Conservation (phyloP, 2,888 invertebrate species). For the Busseola fusca region DNA sequence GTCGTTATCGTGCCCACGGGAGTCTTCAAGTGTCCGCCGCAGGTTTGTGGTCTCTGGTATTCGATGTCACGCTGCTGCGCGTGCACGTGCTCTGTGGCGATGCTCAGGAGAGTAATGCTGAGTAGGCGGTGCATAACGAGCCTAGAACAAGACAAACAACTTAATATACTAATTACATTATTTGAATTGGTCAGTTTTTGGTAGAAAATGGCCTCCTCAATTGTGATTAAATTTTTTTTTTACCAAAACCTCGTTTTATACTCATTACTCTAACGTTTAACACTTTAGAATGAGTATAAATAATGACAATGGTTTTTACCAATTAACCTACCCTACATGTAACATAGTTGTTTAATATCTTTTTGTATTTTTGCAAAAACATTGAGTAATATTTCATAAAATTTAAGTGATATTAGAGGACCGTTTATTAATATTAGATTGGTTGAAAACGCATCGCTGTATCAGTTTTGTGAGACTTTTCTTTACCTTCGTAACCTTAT, state of each 20-base stretch:
- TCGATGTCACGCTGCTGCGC: constrained; percentile 76
- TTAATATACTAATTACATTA: neutral
- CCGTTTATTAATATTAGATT: too few relatives aligned
- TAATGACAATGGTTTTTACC: too few relatives aligned
- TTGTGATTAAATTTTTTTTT: constrained; percentile 17
- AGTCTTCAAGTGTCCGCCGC: constrained; percentile 91
- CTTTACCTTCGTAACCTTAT: constrained; percentile 5
- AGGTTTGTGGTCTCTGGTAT: constrained; percentile 84
- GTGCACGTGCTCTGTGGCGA: constrained; percentile 70
- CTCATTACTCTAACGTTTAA: neutral
- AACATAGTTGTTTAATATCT: neutral
- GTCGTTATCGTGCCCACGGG: constrained; percentile 93
- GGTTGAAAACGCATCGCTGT: neutral
- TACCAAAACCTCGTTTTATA: neutral
- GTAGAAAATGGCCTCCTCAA: constrained; percentile 46
- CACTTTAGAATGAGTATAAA: too few relatives aligned
- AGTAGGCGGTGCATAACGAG: neutral
- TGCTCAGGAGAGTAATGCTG: constrained; percentile 68
- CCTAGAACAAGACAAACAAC: constrained; percentile 13
- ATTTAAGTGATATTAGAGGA: neutral
- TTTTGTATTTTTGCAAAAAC: neutral
- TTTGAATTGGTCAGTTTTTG: neutral
- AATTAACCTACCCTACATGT: neutral
- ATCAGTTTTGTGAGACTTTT: neutral
- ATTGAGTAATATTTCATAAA: neutral